These are phyloP conservation scores for Sisor rabdophorus DNA, from an alignment of 2,113 vertebrate species.

Conservation along the genomic window DNA sequence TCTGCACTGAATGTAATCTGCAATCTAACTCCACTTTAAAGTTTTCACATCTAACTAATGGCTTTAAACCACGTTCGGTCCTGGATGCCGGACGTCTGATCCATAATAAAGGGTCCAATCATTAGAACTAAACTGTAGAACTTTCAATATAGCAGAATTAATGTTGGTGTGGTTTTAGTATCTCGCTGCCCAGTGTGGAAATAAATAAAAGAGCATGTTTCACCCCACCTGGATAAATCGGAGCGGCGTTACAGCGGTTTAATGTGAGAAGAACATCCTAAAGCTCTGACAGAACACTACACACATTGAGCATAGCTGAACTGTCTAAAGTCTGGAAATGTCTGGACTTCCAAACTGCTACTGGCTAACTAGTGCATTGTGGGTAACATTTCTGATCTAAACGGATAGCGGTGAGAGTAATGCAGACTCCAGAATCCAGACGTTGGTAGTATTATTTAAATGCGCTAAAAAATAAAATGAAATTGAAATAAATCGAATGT, in stretches of 20 bases:
- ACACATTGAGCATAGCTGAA: neutral
- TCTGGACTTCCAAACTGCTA: neutral
- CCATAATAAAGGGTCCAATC: slow-evolving; percentile 26
- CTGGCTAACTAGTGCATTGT: too few species aligned
- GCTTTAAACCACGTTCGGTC: neutral
- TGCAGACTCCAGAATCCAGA: neutral
- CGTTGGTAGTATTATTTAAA: neutral
- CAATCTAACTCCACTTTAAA: too few species aligned
- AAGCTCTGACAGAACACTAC: neutral
- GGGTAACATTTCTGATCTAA: too few species aligned
- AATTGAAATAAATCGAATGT: too few species aligned
- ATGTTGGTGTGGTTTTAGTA: slow-evolving; percentile 51
- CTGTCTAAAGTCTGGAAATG: neutral
- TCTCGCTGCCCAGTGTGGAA: slow-evolving; percentile 55
- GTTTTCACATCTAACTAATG: neutral
- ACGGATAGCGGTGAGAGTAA: too few species aligned
- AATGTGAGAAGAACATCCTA: slow-evolving; percentile 54
- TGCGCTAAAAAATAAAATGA: too few species aligned
- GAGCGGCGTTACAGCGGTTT: slow-evolving; percentile 52
- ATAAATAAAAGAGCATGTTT: slow-evolving; percentile 45
- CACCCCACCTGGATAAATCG: slow-evolving; percentile 55
- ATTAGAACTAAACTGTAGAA: slow-evolving; percentile 37
- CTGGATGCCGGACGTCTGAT: slow-evolving; percentile 17
- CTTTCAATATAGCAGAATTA: slow-evolving; percentile 56
- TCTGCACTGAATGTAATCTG: slow-evolving; percentile 3